These are phyloP conservation scores for Hypolimnas misippus DNA, from an alignment of 2,888 invertebrate genomes.

Conservation along the genomic window DNA sequence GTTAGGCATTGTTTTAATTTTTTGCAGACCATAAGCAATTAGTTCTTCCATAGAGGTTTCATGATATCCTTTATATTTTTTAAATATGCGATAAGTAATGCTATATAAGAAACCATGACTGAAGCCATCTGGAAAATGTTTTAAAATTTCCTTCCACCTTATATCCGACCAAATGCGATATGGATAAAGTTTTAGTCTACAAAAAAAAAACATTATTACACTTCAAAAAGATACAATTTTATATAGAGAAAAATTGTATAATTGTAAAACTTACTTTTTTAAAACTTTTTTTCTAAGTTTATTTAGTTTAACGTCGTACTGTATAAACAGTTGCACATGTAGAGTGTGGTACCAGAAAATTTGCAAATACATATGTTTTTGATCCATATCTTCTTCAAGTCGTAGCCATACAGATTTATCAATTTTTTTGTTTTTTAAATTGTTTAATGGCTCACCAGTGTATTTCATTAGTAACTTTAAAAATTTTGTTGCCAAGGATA, in stretches of 20 bases:
- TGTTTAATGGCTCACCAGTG: conserved; percentile 54
- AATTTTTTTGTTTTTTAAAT: conserved; percentile 60
- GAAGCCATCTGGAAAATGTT: conserved; percentile 64
- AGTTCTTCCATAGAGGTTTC: conserved; percentile 55
- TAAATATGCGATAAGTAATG: conserved; percentile 44
- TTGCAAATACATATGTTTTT: conserved; percentile 55
- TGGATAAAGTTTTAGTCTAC: conserved; percentile 55
- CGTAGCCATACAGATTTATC: conserved; percentile 62
- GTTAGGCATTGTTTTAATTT: conserved; percentile 45
- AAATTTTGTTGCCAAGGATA: conserved; percentile 60
- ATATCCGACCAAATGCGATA: conserved; percentile 71
- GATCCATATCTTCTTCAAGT: conserved; percentile 58
- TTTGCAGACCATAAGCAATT: conserved; percentile 50
- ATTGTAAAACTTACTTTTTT: conserved; percentile 58
- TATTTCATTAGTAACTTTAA: conserved; percentile 58
- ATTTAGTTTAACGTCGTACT: conserved; percentile 57
- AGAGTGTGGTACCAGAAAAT: conserved; percentile 62
- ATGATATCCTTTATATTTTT: conserved; percentile 46
- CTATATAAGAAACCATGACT: conserved; percentile 61
- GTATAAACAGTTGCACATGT: conserved; percentile 68
- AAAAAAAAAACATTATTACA: conserved; percentile 42
- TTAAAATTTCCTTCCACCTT: conserved; percentile 63
- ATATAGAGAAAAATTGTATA: no score
- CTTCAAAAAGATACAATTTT: not conserved
- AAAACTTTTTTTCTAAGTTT: conserved; percentile 56